Base-by-base conservation (phyloP, 2,888 invertebrate genomes). In the Corythucha ciliata region DNA sequence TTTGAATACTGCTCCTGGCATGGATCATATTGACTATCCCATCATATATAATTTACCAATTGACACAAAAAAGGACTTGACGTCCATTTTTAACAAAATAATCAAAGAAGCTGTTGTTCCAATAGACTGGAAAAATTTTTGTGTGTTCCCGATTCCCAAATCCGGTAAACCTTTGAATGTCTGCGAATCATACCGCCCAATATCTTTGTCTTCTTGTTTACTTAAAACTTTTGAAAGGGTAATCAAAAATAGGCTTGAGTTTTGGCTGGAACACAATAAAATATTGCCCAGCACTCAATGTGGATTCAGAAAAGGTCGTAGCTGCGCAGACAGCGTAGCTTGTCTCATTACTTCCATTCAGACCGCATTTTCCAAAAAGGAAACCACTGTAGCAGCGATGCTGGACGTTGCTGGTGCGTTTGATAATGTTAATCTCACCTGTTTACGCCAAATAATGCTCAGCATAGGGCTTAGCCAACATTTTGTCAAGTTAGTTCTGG, bases 141-240 rank as follows among this genome's bases (percentile, higher is more conserved):
- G 36, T 4, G 27, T 55, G n/a, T 10, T 49, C 2, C 55, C 55
- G 1, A 42, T 55, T 10, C 24, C 25, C 21, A 55, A 55, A 18
- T 44, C 36, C 16, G 44, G 34, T n/a, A 48, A 49, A 36, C 48
- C 52, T 27, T 49, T 53, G 3, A 25, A 45, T 20, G 24, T 26
- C 12, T 26, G 33, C 6, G n/a, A n/a, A 16, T 55, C 55, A 16
- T 55, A 49, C 26, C 24, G 55, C 25, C 55, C 55, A 12, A 54
- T 55, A 18, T 39, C 51, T 16, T 32, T 54, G 16, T 27, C 50
- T 2, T 48, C 52, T 26, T 55, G 55, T 37, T 18, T 49, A 6
- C 16, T 32, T n/a, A 55, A 55, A 51, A 54, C 34, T 8, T 56
- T 44, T 26, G 54, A 54, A 34, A 44, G 49, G 29, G 18, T 55